Evolutionary conservation across 2,113 vertebrate genomes (phyloP).

Genomic region (Leptobrachium leishanense): DNA sequence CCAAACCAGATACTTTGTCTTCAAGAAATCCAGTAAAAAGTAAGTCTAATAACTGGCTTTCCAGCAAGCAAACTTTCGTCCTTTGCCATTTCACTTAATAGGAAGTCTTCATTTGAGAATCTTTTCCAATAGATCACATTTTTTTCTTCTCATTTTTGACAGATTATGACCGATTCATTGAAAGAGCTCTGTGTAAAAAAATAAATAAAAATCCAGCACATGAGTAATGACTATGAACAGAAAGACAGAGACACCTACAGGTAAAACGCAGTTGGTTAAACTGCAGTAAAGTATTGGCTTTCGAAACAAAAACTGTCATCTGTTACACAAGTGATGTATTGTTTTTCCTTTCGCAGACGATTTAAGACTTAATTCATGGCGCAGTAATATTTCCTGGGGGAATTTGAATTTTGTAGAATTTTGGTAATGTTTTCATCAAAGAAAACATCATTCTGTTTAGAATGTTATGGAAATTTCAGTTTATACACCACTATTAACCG

Average conservation of each 20-base stretch:
- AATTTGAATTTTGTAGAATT: constrained; percentile 33
- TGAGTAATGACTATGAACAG: constrained; percentile 4
- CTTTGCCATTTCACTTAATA: constrained; percentile 7
- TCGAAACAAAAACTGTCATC: constrained; percentile 35
- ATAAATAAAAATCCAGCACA: constrained; percentile 12
- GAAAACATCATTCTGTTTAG: constrained; percentile 13
- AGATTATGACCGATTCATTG: not conserved
- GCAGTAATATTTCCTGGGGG: constrained; percentile 9
- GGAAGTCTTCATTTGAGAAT: constrained; percentile 44
- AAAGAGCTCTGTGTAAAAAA: constrained; percentile 25
- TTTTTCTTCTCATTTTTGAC: no score
- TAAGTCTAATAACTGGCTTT: no score
- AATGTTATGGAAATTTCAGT: constrained; percentile 9
- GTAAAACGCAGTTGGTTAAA: constrained; percentile 36
- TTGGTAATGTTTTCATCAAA: constrained; percentile 16
- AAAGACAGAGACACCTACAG: constrained; percentile 34
- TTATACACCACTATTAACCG: not conserved
- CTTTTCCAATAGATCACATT: not conserved
- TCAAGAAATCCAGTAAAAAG: no score
- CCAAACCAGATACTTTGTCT: no score
- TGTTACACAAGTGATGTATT: constrained; percentile 13
- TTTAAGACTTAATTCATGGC: constrained; percentile 28
- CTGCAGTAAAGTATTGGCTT: constrained; percentile 24
- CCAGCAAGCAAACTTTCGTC: not conserved
- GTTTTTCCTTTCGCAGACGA: not conserved